Base-by-base conservation (phyloP, 2,113 vertebrate species). In the Psophia crepitans region DNA sequence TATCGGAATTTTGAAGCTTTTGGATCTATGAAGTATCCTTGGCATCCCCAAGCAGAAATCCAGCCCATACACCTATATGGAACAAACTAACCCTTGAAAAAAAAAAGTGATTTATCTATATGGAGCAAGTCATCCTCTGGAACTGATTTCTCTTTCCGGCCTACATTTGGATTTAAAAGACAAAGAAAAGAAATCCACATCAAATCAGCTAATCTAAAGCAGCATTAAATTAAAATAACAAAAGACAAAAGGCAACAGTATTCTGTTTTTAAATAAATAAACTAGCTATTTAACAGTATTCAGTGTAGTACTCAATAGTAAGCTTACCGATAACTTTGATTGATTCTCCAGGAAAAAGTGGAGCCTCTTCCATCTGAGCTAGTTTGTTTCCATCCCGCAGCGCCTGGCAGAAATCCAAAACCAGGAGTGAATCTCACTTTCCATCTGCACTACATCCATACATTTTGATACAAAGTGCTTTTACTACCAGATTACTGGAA, bases 321-420 rank as follows among this genome's bases (percentile, higher is more conserved):
- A 30, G 95, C 98, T 97, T 92, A 99, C 99, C 99, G 56, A 99
- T 98, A 53, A 98, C 98, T 97, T 99, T 99, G 97, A 99, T 97
- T 64, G 98, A 98, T 97, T 99, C 99, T 90, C 99, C 99, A 28
- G 99, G 99, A 79, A 99, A 98, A 96, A 99, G 98, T 11, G 99
- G 99, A 16, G 99, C 98, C 95, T 99, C 99, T 92, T 99, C 99
- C 98, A 99, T 98, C 96, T 98, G 98, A 63, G 97, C 98, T 80
- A 98, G 98, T 54, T 98, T 98, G 89, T 98, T 98, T 75, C 98
- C 98, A 93, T 99, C 99, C 96, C 98, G 98, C 61, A 99, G 97
- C 61, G 98, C 98, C 95, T 99, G 98, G 97, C 97, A 97, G 92
- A 77, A 91, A 97, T 60, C 95, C 97, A 98, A 97, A 97, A 60